Conservation (phyloP, 2,797 vertebrate species). For the Nannoperca australis region DNA sequence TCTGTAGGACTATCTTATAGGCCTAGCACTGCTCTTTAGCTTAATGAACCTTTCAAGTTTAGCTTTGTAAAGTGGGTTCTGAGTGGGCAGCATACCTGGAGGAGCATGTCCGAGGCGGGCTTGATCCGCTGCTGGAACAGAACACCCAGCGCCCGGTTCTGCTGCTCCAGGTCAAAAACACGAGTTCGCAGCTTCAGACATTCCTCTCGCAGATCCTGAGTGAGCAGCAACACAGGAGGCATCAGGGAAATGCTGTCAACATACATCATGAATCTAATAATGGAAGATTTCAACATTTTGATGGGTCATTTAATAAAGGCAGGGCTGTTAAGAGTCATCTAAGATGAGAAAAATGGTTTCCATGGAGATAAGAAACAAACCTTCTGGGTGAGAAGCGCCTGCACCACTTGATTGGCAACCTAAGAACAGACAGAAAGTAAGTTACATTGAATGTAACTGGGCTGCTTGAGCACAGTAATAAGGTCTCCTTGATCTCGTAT, state of each 20-base stretch:
- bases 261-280: background rate
- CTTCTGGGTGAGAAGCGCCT: slow-evolving; percentile 96
- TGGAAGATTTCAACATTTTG: background rate
- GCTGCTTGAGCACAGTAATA: background rate
- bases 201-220: slow-evolving; percentile 93
- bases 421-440: slow-evolving; percentile 56
- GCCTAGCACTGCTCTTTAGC: background rate
- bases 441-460: background rate
- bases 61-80: background rate
- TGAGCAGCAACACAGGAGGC: background rate
- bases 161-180: slow-evolving; percentile 94
- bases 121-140: slow-evolving; percentile 93
- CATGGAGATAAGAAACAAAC: slow-evolving; percentile 77
- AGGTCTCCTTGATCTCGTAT: background rate
- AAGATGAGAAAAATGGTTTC: slow-evolving; percentile 21
- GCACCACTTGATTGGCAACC: slow-evolving; percentile 96
- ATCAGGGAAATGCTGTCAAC: background rate
- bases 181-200: slow-evolving; percentile 93
- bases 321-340: background rate
- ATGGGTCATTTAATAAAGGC: background rate
- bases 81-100: slow-evolving; percentile 87
- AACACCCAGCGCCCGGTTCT: slow-evolving; percentile 90
- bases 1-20: background rate
- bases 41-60: background rate
- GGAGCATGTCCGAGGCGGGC: slow-evolving; percentile 90